Percentiles rank a stretch among this genome's conserved stretches.
phyloP scores from a whole-genome alignment of 2,797 vertebrate genomes.

The Xenopus petersii region DNA sequence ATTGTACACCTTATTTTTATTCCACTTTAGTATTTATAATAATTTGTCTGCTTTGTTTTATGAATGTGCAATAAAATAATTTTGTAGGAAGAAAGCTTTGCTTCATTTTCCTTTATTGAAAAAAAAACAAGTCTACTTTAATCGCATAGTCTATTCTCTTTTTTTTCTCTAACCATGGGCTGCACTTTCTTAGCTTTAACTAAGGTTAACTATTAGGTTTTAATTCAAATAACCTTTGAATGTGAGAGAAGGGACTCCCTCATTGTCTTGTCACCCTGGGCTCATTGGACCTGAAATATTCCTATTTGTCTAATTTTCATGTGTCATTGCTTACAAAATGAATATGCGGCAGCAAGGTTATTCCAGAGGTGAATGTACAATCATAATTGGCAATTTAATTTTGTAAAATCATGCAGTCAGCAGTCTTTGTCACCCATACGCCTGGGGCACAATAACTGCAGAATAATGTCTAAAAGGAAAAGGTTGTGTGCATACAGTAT shows the following conservation, averaged over 20 bases:
- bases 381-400: conserved; percentile 53
- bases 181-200: no score
- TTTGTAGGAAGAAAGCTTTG: no score
- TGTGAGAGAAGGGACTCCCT: conserved; percentile 2
- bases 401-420: conserved; percentile 50
- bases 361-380: conserved; percentile 50
- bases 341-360: conserved; percentile 53
- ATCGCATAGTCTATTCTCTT: no score
- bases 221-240: neutral
- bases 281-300: conserved; percentile 36
- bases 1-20: no score
- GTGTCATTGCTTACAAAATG: conserved; percentile 54
- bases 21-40: no score
- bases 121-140: no score
- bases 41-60: no score
- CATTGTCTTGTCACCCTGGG: neutral
- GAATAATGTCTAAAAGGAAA: neutral
- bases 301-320: conserved; percentile 47
- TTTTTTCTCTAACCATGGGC: no score
- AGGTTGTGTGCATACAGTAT: neutral
- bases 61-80: no score
- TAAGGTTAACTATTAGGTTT: conserved; percentile 15
- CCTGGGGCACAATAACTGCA: conserved; percentile 50
- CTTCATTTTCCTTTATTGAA: no score
- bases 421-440: conserved; percentile 40